Conservation (phyloP, 1,140 invertebrate genomes). For the Ceratosolen fusciceps region DNA sequence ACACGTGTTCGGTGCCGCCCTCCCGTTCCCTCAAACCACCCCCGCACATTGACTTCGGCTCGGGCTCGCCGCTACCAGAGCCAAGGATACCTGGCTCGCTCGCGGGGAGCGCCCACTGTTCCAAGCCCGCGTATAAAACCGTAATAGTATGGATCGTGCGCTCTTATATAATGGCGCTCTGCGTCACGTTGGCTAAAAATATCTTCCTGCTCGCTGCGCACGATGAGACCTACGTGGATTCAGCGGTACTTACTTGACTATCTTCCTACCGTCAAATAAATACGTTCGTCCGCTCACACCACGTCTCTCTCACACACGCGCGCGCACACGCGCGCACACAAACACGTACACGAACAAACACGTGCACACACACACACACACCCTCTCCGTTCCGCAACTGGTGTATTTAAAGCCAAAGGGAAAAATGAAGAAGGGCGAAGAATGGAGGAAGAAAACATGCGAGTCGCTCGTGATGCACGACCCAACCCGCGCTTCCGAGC, state of each 20-base stretch:
- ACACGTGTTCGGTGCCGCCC: neutral
- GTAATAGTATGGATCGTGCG: neutral
- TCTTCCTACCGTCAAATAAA: neutral
- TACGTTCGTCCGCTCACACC: neutral
- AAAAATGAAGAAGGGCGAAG: neutral
- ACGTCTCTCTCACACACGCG: neutral
- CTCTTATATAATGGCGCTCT: conserved; percentile 9
- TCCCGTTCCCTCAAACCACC: no score
- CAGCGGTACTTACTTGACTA: neutral
- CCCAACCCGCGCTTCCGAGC: neutral
- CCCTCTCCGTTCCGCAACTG: no score
- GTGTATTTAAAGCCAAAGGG: neutral
- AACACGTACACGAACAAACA: no score
- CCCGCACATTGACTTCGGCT: no score
- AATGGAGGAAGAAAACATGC: neutral
- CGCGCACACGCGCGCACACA: no score
- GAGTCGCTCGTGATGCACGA: neutral
- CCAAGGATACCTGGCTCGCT: neutral
- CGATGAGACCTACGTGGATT: neutral
- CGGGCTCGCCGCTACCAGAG: neutral
- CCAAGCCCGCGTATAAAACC: neutral
- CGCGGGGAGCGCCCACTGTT: neutral
- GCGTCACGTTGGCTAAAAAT: conserved; percentile 9
- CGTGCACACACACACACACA: no score
- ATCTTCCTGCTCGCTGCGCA: neutral